Base-by-base conservation (phyloP, 1,140 invertebrate genomes). In the Tetragnatha versicolor region DNA sequence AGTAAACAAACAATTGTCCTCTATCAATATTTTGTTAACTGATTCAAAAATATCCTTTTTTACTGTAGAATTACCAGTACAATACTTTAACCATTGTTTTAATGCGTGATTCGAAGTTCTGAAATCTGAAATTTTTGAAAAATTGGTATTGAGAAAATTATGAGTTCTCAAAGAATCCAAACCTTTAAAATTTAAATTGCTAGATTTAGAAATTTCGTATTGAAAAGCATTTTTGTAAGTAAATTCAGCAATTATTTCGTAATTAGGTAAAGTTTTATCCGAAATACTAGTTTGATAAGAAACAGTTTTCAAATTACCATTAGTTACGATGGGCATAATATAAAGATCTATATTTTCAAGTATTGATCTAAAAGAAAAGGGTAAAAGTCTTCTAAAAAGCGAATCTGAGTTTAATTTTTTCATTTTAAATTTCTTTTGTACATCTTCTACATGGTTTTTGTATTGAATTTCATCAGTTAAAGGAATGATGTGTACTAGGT, bases 201-300 rank as follows among this genome's bases (percentile, higher is more conserved):
- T 27, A 4, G 63, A 66, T 47, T 66, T 66, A 37, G 25, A 66
- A 17, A 66, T 47, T 45, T 66, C 10, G 31, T 47, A 66, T 45
- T 27, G 22, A 5, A n/a, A 33, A 3, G 17, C 47, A 27, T 47
- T 31, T n/a, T 47, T 66, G 7, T 29, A 47, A 0, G n/a, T 45
- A 66, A 47, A 47, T 17, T 47, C 12, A n/a, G 42, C 63, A 37
- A 63, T 22, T 5, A 4, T 31, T 45, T 47, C 12, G 29, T 31
- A 66, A n/a, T 47, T 49, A 6, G 3, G 9, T n/a, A 31, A 14
- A 31, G 9, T 66, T n/a, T 47, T 17, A 12, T 12, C 7, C 4
- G n/a, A 20, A 47, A 66, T 66, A 66, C 3, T 2, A n/a, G 63
- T 66, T 25, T 45, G 20, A 31, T 66, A 66, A 47, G 14, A 29